phyloP scores from a whole-genome alignment of 2,113 vertebrate species.

The Strix aluco region DNA sequence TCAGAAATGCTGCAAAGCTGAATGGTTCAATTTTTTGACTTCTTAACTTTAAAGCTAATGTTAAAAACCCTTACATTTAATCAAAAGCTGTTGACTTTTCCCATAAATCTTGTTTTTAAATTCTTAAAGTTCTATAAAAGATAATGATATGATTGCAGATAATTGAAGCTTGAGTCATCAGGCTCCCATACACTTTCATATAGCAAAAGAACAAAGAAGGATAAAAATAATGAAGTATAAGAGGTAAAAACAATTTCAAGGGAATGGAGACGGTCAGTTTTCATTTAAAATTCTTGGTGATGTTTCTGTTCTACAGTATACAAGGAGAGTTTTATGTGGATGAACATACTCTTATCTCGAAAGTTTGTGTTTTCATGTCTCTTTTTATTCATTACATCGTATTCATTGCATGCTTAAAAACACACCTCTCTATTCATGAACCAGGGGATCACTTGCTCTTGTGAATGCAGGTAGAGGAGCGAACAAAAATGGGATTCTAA shows the following conservation, averaged over 20 bases:
- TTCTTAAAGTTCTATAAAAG: background rate
- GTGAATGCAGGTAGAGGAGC: background rate
- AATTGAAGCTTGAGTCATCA: background rate
- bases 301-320: background rate
- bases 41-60: background rate
- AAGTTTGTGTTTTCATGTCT: background rate
- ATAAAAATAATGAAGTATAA: background rate
- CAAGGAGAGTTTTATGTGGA: background rate
- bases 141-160: background rate
- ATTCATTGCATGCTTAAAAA: background rate
- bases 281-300: background rate
- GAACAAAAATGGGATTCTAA: background rate
- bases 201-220: background rate
- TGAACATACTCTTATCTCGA: background rate
- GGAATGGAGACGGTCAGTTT: background rate
- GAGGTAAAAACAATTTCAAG: background rate
- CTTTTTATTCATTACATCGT: background rate
- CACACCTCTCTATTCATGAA: rapidly evolving
- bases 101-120: background rate
- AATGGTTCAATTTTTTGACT: background rate
- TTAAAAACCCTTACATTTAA: rapidly evolving
- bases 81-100: background rate
- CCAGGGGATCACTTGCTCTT: background rate
- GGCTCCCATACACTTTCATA: background rate
- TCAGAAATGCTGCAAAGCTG: background rate